A percentile compares a stretch with the other conserved stretches of the same genome.
Conservation (phyloP, 2,797 vertebrate genomes). For the Micromesistius poutassou region DNA sequence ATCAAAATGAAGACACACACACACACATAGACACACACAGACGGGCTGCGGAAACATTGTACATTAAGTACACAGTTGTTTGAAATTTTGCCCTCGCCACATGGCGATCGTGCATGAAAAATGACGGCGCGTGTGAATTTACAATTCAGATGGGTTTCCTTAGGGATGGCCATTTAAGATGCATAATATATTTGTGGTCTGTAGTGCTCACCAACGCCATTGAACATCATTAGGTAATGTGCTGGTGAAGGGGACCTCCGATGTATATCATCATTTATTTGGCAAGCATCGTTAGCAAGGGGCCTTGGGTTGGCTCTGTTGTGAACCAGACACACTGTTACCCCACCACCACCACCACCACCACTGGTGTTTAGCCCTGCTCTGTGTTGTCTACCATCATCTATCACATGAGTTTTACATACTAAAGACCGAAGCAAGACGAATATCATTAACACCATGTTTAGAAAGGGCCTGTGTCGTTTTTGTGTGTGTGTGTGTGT, state of each 20-base stretch:
- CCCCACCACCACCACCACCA: too few species aligned
- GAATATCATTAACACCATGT: constrained; percentile 75
- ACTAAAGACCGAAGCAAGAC: constrained; percentile 64
- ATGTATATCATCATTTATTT: constrained; percentile 88
- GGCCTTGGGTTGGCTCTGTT: constrained; percentile 66
- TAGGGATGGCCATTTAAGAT: constrained; percentile 86
- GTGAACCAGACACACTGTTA: constrained; percentile 50
- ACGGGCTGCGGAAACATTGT: constrained; percentile 53
- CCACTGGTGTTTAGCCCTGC: constrained; percentile 43
- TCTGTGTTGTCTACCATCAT: constrained; percentile 68
- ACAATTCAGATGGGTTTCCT: constrained; percentile 91
- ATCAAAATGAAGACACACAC: too few species aligned
- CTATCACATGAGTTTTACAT: constrained; percentile 80
- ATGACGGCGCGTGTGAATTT: constrained; percentile 77
- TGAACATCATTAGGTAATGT: constrained; percentile 86
- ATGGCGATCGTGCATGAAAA: constrained; percentile 77
- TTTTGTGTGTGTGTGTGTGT: too few species aligned
- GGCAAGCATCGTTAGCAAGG: constrained; percentile 77
- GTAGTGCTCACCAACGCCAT: constrained; percentile 80
- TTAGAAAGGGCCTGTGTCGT: constrained; percentile 40
- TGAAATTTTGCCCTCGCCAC: constrained; percentile 76
- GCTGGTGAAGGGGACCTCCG: constrained; percentile 78
- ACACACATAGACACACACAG: constrained; percentile 15
- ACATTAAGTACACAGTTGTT: constrained; percentile 87
- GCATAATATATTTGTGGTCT: constrained; percentile 90